A percentile compares a stretch with the other conserved stretches of the same genome.
These are phyloP conservation scores for Ecliptopera silaceata DNA, from an alignment of 2,888 invertebrate genomes.

Conservation along the genomic window DNA sequence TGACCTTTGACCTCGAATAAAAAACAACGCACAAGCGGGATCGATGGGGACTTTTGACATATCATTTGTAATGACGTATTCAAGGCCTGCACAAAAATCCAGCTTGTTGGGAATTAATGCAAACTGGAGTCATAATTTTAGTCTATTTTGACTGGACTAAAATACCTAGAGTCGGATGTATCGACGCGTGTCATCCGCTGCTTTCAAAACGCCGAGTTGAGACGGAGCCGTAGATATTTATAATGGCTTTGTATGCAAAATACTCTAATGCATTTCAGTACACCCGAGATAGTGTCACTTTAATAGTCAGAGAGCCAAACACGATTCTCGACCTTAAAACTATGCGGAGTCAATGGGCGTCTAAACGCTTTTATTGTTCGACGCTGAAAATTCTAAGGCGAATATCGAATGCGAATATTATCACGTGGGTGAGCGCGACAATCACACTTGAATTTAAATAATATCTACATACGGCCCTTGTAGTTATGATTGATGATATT, in stretches of 20 bases:
- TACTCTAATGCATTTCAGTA: conserved; percentile 68
- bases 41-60: too few relatives aligned
- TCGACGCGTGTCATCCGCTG: conserved; percentile 73
- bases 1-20: too few relatives aligned
- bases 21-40: too few relatives aligned
- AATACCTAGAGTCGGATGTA: conserved; percentile 56
- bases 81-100: too few relatives aligned
- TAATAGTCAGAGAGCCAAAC: conserved; percentile 48
- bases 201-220: conserved; percentile 68
- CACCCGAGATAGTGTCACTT: conserved; percentile 58
- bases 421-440: conserved; percentile 62
- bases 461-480: conserved; percentile 68
- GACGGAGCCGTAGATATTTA: conserved; percentile 75
- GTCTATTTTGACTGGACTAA: too few relatives aligned
- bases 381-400: conserved; percentile 42
- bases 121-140: too few relatives aligned
- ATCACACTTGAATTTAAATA: conserved; percentile 63
- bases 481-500: conserved; percentile 70
- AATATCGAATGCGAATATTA: conserved; percentile 50
- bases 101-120: too few relatives aligned
- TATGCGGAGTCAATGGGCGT: conserved; percentile 46
- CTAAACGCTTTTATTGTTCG: conserved; percentile 49
- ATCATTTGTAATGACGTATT: too few relatives aligned
- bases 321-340: conserved; percentile 63
- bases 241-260: conserved; percentile 82